Evolutionary conservation across 2,797 vertebrate genomes (phyloP), one percentile per base, ranked within the genome.

Genomic region (Scolopax bukidnonensis): DNA sequence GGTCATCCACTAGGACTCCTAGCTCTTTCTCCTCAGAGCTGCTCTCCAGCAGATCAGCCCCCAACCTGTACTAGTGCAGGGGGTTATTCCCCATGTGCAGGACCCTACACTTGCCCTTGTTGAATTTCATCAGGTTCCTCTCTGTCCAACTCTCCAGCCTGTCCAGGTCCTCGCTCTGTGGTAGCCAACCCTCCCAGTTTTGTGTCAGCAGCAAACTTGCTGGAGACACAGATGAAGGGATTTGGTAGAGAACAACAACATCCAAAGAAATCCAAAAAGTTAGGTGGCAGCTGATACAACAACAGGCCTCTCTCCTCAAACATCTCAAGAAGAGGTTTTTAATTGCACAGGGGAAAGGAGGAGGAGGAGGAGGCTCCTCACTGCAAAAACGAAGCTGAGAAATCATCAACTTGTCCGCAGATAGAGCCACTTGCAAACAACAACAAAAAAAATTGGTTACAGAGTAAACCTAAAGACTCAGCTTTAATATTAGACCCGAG

Each of bases 401-500:
- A 90, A 60, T 88, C 79, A 85, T 89, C 76, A 95, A 85, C 76
- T 88, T 85, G 71, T 79, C 76, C 17, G 0, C 56, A 83, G 75
- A 41, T 75, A 87, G 67, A 93, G 68, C 48, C 45, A 53, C 79
- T 95, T 24, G 23, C 2, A 15, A 92, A 51, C 57, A 78, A 95
- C 43, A 69, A 54, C 57, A 74, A 69, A 69, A 60, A 86, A 76
- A 74, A 74, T 2, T 63, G 56, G 73, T 57, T 84, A 19, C 12
- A 65, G 77, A 81, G 80, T 36, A 94, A 95, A 84, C 69, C 47
- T 71, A 47, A 88, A 88, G 83, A 21, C 90, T 90, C 85, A 93
- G 59, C 65, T 36, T 84, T n/a, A 84, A 14, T 48, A 48, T 86
- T 59, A 61, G 28, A 92, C 78, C 88, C 0, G 3, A 79, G 92